These are phyloP conservation scores for Cromileptes altivelis DNA, from an alignment of 2,113 vertebrate genomes.

Conservation along the genomic window DNA sequence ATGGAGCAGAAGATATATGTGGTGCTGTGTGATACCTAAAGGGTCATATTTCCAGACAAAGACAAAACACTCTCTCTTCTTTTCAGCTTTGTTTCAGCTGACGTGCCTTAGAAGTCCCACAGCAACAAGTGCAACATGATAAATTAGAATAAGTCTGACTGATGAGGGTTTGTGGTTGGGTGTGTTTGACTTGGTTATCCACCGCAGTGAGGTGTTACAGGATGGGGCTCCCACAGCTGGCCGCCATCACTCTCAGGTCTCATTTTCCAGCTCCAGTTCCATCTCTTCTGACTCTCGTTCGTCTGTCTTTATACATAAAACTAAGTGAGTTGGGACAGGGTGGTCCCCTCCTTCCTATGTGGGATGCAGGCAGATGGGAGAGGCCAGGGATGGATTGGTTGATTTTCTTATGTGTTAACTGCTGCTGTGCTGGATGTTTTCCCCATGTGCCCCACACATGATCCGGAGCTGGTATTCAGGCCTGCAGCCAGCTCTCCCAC, in stretches of 20 bases:
- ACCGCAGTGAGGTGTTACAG: conserved; percentile 53
- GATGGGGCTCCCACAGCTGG: conserved; percentile 57
- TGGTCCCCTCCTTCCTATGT: conserved; percentile 41
- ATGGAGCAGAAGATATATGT: conserved; percentile 1
- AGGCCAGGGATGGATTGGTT: conserved; percentile 30
- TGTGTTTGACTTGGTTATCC: conserved; percentile 59
- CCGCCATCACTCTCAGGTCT: conserved; percentile 37
- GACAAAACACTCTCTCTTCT: conserved; percentile 2
- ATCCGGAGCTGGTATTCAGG: conserved; percentile 18
- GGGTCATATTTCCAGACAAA: conserved; percentile 32
- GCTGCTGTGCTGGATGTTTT: conserved; percentile 61
- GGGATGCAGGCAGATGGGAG: conserved; percentile 33
- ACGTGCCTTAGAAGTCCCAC: conserved; percentile 22
- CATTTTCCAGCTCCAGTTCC: conserved; percentile 12
- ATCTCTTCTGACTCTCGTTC: conserved; percentile 13
- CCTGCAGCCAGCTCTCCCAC: conserved; percentile 36
- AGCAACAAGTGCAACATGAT: conserved; percentile 56
- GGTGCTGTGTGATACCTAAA: conserved; percentile 7
- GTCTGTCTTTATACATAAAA: conserved; percentile 19
- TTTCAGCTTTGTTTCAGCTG: conserved; percentile 46
- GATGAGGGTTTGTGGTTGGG: conserved; percentile 56
- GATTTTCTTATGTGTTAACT: conserved; percentile 60
- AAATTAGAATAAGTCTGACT: conserved; percentile 46
- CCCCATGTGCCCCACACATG: conserved; percentile 62
- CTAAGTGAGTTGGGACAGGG: conserved; percentile 39